phyloP scores from a whole-genome alignment of 2,113 vertebrate species.

The Athene noctua region DNA sequence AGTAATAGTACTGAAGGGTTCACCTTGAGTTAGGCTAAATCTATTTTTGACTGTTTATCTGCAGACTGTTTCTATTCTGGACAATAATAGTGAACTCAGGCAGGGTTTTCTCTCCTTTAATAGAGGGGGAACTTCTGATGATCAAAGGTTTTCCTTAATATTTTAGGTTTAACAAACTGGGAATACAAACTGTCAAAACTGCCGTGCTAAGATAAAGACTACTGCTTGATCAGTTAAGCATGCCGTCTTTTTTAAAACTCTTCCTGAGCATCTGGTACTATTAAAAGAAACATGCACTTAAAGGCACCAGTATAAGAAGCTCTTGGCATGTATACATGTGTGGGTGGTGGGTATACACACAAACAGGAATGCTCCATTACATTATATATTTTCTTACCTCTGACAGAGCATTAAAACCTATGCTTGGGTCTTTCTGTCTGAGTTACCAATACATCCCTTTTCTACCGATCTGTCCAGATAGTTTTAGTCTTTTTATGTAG shows the following conservation, averaged over 20 bases:
- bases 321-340: not conserved
- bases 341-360: not conserved
- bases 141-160: not conserved
- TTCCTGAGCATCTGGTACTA: not conserved
- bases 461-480: not conserved
- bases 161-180: not conserved
- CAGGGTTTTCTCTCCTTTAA: not conserved
- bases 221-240: too few relatives aligned
- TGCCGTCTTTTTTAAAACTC: not conserved
- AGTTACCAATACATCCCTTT: not conserved
- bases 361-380: not conserved
- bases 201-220: not conserved
- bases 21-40: not conserved
- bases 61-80: not conserved
- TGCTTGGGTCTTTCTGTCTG: not conserved
- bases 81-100: too few relatives aligned
- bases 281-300: not conserved
- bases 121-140: not conserved
- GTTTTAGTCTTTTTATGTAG: not conserved
- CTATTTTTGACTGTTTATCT: not conserved
- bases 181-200: not conserved
- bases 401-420: not conserved
- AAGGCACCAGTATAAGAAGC: not conserved
- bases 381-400: not conserved
- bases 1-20: not conserved